These are phyloP conservation scores for Sorex araneus DNA, from an alignment of 2,113 vertebrate species.

Conservation along the genomic window DNA sequence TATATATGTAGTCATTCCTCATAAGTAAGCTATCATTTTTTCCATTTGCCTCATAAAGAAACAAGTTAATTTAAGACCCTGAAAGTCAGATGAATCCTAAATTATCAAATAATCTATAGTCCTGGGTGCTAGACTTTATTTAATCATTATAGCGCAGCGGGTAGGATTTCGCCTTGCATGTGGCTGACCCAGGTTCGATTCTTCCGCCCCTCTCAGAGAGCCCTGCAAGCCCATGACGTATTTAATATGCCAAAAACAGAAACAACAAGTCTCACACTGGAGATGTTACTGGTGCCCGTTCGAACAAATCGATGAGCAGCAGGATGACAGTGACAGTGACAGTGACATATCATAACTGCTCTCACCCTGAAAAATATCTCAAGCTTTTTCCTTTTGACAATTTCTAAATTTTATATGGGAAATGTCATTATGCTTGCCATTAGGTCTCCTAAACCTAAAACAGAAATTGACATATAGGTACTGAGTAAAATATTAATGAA, in stretches of 20 bases:
- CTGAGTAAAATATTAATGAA: neutral
- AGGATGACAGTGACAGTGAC: no score
- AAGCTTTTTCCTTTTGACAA: slow-evolving; percentile 16
- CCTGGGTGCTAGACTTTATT: neutral
- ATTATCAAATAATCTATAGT: neutral
- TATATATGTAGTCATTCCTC: neutral
- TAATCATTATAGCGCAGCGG: neutral
- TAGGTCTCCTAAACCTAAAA: neutral
- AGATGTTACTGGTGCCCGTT: no score
- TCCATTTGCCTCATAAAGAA: neutral
- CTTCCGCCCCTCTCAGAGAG: no score
- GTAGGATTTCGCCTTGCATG: no score
- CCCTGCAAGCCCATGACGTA: no score
- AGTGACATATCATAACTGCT: neutral
- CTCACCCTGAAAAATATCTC: neutral
- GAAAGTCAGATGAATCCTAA: neutral
- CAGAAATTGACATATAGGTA: neutral
- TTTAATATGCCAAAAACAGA: no score
- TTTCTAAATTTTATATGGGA: neutral
- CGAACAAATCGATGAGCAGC: no score
- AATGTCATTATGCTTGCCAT: neutral
- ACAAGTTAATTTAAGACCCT: neutral
- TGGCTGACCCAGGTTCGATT: no score
- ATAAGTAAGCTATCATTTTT: neutral
- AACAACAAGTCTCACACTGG: no score